A percentile compares a stretch with the other conserved stretches of the same genome.
phyloP scores from a whole-genome alignment of 2,888 invertebrate genomes.

The Tortrix viridana region DNA sequence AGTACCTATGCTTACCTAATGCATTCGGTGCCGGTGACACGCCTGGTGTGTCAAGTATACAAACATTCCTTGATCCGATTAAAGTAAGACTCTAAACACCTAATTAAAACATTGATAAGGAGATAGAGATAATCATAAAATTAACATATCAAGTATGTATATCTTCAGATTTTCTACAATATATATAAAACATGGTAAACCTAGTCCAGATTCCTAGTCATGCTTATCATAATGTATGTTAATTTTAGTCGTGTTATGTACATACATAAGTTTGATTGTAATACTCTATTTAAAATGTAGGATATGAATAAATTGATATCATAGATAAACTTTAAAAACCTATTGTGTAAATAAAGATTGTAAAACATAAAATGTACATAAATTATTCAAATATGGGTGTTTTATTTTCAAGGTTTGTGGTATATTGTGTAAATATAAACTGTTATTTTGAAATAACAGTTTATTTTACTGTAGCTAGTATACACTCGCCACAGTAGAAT shows the following conservation, averaged over 20 bases:
- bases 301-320: slow-evolving; percentile 6
- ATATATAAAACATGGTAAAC: slow-evolving; percentile 2
- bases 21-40: too few species aligned
- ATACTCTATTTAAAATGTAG: slow-evolving; percentile 11
- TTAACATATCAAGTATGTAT: slow-evolving; percentile 29
- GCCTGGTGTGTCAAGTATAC: too few species aligned
- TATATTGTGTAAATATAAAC: background rate
- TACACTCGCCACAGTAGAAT: too few species aligned
- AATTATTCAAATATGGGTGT: slow-evolving; percentile 14
- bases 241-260: slow-evolving; percentile 32
- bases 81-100: too few species aligned
- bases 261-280: slow-evolving; percentile 31
- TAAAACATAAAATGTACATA: slow-evolving; percentile 32
- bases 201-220: slow-evolving; percentile 36
- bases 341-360: slow-evolving; percentile 28
- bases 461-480: too few species aligned
- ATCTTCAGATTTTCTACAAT: slow-evolving; percentile 17
- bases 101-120: background rate
- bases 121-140: background rate
- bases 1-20: too few species aligned
- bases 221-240: slow-evolving; percentile 7
- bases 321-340: slow-evolving; percentile 18
- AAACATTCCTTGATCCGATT: too few species aligned
- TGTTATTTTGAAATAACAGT: too few species aligned
- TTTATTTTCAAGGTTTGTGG: slow-evolving; percentile 12